Conservation (phyloP, 2,113 vertebrate species). For the Perca fluviatilis region DNA sequence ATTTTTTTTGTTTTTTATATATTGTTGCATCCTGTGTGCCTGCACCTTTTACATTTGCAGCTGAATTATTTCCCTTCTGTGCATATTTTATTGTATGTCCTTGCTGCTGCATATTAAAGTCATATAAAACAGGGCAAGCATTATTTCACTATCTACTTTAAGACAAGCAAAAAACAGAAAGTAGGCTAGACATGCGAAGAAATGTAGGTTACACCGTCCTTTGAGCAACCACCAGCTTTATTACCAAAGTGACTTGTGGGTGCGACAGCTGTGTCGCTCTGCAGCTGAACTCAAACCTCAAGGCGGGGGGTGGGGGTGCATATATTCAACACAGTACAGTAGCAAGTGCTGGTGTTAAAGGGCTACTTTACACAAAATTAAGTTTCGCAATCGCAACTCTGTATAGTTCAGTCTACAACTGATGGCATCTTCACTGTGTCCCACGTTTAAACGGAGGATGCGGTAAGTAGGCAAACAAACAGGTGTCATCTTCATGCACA, state of each 20-base stretch:
- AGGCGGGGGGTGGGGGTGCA: background rate
- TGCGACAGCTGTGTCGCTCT: slow-evolving; percentile 65
- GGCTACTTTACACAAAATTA: background rate
- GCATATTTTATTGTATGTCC: slow-evolving; percentile 13
- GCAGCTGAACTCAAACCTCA: slow-evolving; percentile 60
- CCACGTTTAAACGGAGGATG: background rate
- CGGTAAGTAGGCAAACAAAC: slow-evolving; percentile 39
- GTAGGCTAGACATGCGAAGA: slow-evolving; percentile 56
- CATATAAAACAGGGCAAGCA: slow-evolving; percentile 8
- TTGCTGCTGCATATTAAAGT: slow-evolving; percentile 1
- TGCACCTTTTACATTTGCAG: background rate
- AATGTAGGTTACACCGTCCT: slow-evolving; percentile 66
- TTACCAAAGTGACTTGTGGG: slow-evolving; percentile 55
- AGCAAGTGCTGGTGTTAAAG: background rate
- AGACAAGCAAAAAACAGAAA: slow-evolving; percentile 47
- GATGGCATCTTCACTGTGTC: background rate
- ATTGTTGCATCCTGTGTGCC: background rate
- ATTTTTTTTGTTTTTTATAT: background rate
- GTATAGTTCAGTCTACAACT: background rate
- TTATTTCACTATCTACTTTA: slow-evolving; percentile 18
- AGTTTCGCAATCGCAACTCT: background rate
- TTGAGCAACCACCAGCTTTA: slow-evolving; percentile 50
- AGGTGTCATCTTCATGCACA: slow-evolving; percentile 58
- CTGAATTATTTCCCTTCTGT: background rate
- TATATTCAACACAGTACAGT: background rate